Percentiles rank a stretch among this genome's conserved stretches.
These are phyloP conservation scores for Bimastos eiseni DNA, from an alignment of 2,888 invertebrate species.

Conservation along the genomic window DNA sequence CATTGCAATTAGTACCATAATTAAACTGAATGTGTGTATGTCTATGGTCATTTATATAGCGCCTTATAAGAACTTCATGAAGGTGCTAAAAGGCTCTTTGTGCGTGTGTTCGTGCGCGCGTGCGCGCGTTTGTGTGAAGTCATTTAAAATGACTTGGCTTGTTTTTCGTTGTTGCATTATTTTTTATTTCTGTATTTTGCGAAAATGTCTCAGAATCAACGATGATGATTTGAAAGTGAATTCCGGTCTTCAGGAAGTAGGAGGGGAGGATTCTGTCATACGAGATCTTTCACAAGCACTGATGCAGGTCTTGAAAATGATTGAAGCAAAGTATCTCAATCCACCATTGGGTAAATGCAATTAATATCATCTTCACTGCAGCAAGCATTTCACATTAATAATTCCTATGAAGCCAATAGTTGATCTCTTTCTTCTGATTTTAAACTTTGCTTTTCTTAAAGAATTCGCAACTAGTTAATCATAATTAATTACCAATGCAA, in stretches of 20 bases:
- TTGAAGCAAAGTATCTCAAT: constrained; percentile 71
- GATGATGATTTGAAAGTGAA: background rate
- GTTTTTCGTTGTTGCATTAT: background rate
- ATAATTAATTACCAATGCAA: background rate
- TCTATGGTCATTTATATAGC: no score
- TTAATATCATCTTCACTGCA: no score
- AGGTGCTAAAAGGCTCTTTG: no score
- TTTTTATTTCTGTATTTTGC: background rate
- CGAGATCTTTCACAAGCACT: constrained; percentile 76
- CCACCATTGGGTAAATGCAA: constrained; percentile 33
- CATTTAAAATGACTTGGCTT: background rate
- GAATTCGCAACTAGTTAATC: background rate
- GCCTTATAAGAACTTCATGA: no score
- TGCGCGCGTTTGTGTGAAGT: no score
- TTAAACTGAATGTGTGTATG: no score
- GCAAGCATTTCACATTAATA: no score
- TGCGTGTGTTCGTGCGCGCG: no score
- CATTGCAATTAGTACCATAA: background rate
- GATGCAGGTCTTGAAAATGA: constrained; percentile 81
- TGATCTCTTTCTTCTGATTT: background rate
- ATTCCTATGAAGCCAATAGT: no score
- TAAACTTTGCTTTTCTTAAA: background rate
- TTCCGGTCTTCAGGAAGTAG: background rate
- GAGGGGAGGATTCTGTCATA: background rate
- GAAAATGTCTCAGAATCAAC: background rate